Evolutionary conservation across 1,140 invertebrate species (phyloP), one percentile per base, ranked within the genome.

Genomic region (Littorina saxatilis): DNA sequence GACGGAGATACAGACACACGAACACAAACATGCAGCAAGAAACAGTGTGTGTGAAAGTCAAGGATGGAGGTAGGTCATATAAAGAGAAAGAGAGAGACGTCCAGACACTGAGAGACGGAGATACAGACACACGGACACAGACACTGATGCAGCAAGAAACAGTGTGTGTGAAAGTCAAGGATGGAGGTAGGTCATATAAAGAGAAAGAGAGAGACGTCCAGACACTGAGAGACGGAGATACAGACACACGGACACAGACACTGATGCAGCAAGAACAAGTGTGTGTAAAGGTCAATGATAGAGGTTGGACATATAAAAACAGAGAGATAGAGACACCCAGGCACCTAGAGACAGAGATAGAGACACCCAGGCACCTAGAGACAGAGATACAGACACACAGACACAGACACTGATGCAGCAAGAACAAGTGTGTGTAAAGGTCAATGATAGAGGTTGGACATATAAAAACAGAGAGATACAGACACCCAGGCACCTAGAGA

Each of bases 211-310:
- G 29, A 66, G 61, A 66, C 7, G 17, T 7, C 29, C 27, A 66
- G 29, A 32, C 7, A 35, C 1, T 32, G 61, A 66, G 61, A 66
- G 61, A 66, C 27, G 35, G 61, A 66, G 61, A 66, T 27, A 66
- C 27, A 66, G 61, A 66, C 27, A 66, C 27, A 66, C 9, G n/a
- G 55, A 58, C 27, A 66, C 27, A 66, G 61, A n/a, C n/a, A n/a
- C n/a, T n/a, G n/a, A n/a, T n/a, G n/a, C n/a, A n/a, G n/a, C n/a
- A n/a, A 66, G 61, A 37, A 32, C 0, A 32, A 66, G 61, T 13
- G 55, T n/a, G 55, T 47, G 5, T 47, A 47, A 47, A 9, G 17
- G 7, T 47, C 43, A 47, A 47, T 5, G 43, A 47, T 47, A 47
- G 43, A n/a, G n/a, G n/a, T n/a, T n/a, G n/a, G n/a, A n/a, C 43